Base-by-base conservation (phyloP, 2,113 vertebrate species). In the Nothoprocta perdicaria region DNA sequence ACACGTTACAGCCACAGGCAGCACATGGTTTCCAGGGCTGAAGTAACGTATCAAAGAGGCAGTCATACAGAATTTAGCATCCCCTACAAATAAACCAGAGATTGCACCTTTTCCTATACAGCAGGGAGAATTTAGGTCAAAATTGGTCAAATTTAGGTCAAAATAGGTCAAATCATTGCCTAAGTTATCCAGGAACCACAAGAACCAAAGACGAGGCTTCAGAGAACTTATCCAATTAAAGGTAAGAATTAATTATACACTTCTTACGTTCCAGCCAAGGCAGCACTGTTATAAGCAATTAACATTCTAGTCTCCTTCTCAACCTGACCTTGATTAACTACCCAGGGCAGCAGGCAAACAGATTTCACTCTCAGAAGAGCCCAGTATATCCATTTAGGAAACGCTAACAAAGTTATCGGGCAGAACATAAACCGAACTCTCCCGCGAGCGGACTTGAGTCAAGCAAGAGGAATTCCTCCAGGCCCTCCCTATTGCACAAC, bases 191-290 rank as follows among this genome's bases (percentile, higher is more conserved):
- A 75, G 57, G 9, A 91, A 85, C 35, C 61, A 19, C 21, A 58
- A 40, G 17, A 87, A 60, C 45, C 67, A 46, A 83, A 40, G 31
- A 58, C 83, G 74, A 50, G 3, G 1, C 60, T 69, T 77, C 27
- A 77, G 46, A 94, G 22, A 78, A 81, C 38, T 80, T 52, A 89
- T 5, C 31, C 61, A 89, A 83, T 86, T 94, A 92, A 80, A 80
- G 61, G 46, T 40, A 91, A 91, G 41, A 91, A 91, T 75, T 95
- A 94, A 92, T 89, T 88, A 88, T 53, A 89, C 4, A 46, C 61
- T 55, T 12, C 72, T 87, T 63, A 74, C 2, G 3, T 38, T 92
- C 68, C 46, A 65, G 67, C 63, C 76, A 52, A 78, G 65, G 83
- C 52, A 88, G 73, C 13, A 85, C 65, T 22, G 18, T 83, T 94